Base-by-base conservation (phyloP, 2,797 vertebrate species). In the Rhabdomys pumilio region DNA sequence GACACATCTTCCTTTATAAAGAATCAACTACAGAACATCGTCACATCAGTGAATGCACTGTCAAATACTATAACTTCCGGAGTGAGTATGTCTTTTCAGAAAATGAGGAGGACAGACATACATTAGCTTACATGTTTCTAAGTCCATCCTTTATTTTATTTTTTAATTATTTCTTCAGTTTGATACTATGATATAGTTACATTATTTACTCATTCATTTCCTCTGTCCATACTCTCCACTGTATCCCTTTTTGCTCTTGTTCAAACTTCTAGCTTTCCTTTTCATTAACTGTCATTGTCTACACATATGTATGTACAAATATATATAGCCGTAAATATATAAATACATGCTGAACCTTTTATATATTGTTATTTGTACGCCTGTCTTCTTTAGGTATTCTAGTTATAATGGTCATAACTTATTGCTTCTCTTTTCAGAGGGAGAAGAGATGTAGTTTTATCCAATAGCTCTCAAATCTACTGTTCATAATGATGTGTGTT, bases 61-160 rank as follows among this genome's bases (percentile, higher is more conserved):
- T 34, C 22, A 14, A 38, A n/a, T 0, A 20, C 8, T 3, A 19
- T 55, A 31, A 53, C 2, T 12, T 20, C 17, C 22, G 13, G 1
- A 0, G 6, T 13, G 19, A 55, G 15, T 75, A 19, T 22, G 22
- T 8, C 19, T 41, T 22, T 19, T 3, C 0, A 57, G 0, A 12
- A 13, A 53, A 24, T 17, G 13, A 6, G 10, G 4, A 38, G 10
- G 67, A 38, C 67, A 6, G 6, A 19, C 12, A 41, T 3, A 61
- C 10, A 24, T 5, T 9, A 44, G 3, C 8, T 4, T 14, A 0
- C 11, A 75, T 15, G 22, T 69, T 86, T 34, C 57, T 41, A 41
- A 82, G 38, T 67, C 10, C 29, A 20, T 67, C 44, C 29, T 34
- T 65, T 34, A 41, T 29, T 83, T 24, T 61, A 44, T 85, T 65